Evolutionary conservation across 1,140 invertebrate species (phyloP), one percentile per base, ranked within the genome.

Genomic region (Monochamus saltuarius): DNA sequence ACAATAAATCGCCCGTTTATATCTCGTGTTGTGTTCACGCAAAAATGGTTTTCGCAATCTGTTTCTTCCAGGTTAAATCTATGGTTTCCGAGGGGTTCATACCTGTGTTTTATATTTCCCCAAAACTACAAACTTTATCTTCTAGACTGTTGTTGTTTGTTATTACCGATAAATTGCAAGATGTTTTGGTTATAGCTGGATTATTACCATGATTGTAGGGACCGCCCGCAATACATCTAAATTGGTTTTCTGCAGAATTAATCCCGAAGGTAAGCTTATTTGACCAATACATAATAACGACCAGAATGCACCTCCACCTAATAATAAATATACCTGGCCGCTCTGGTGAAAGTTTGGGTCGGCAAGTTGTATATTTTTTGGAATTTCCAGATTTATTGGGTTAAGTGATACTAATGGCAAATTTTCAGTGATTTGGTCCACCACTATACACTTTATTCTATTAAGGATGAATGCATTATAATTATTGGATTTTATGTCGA

Each of bases 321-420:
- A 62, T 57, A 57, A 35, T 19, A 35, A 36, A 37, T 9, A 14
- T 22, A 0, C 59, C 53, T 7, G 51, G 11, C 36, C 56, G 35
- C 22, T 29, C 22, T 29, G 22, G 22, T 29, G 22, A 29, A 74
- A 34, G 51, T 75, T 62, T 19, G 73, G 66, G 0, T 46, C 45
- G 19, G 51, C 55, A 6, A 61, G 62, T 29, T 14, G 22, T 38
- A 66, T 22, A 59, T 72, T 73, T 8, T 66, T n/a, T 13, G 69
- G 60, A 60, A 72, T 71, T 7, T 67, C 69, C 7, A 74, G 58
- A 37, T 56, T 49, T 17, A 74, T 57, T 39, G 68, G 36, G 11
- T 49, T 37, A 6, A 72, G 70, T 34, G 73, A 62, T 34, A 60
- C 64, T 37, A 61, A 39, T 35, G 34, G 17, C 6, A 45, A 36